Evolutionary conservation across 2,888 invertebrate genomes (phyloP).

Genomic region (Dasypolia templi): DNA sequence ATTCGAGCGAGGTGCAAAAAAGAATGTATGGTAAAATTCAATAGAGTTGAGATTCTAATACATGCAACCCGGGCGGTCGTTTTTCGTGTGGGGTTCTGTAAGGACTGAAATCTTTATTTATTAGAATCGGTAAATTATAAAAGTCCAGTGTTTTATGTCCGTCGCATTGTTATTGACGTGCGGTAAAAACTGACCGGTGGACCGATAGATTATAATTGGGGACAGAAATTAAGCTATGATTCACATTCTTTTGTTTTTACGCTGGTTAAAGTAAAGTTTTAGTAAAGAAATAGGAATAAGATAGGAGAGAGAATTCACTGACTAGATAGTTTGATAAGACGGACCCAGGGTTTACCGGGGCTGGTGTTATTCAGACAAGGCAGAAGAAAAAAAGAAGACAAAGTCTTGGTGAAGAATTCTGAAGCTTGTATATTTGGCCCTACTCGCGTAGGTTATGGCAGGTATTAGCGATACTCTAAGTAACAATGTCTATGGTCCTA

Average conservation of each 20-base stretch:
- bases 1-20: slow-evolving; percentile 87
- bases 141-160: slow-evolving; percentile 82
- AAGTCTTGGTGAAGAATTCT: too few species aligned
- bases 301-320: too few species aligned
- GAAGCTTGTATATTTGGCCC: too few species aligned
- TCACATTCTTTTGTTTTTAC: slow-evolving; percentile 42
- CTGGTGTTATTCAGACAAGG: not conserved
- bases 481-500: too few species aligned
- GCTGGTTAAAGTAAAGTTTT: not conserved
- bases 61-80: slow-evolving; percentile 88
- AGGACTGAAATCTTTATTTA: slow-evolving; percentile 89
- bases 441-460: too few species aligned
- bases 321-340: not conserved
- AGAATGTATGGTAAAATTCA: slow-evolving; percentile 88
- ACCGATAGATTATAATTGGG: slow-evolving; percentile 62
- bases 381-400: not conserved
- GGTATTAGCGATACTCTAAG: too few species aligned
- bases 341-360: too few species aligned
- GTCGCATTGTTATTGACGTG: slow-evolving; percentile 80
- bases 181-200: slow-evolving; percentile 73
- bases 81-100: slow-evolving; percentile 83
- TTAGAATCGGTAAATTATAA: slow-evolving; percentile 89
- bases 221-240: slow-evolving; percentile 65
- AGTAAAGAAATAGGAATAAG: not conserved
- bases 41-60: slow-evolving; percentile 87